These are phyloP conservation scores for Cheilosia vernalis DNA, from an alignment of 2,888 invertebrate genomes.

Conservation along the genomic window DNA sequence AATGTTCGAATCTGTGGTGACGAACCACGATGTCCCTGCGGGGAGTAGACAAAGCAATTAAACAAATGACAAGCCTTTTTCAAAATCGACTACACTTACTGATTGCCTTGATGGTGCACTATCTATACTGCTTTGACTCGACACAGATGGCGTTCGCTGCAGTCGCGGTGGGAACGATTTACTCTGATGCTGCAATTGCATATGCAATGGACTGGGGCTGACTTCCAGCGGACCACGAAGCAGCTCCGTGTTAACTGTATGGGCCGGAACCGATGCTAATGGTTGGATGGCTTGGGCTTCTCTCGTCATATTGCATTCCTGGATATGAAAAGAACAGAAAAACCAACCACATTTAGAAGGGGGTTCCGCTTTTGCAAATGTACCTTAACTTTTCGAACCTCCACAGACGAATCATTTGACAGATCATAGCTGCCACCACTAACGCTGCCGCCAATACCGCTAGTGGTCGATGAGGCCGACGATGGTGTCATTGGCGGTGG, in stretches of 20 bases:
- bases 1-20: constrained; percentile 93
- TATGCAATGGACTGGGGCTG: constrained; percentile 85
- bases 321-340: constrained; percentile 39
- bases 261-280: constrained; percentile 83
- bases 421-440: constrained; percentile 82
- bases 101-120: constrained; percentile 87
- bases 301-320: constrained; percentile 88
- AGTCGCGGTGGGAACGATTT: constrained; percentile 88
- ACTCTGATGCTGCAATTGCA: constrained; percentile 88
- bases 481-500: constrained; percentile 83
- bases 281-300: constrained; percentile 87
- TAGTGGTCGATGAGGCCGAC: constrained; percentile 82
- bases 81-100: constrained; percentile 76
- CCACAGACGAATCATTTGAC: constrained; percentile 81
- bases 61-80: not conserved
- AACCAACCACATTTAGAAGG: constrained; percentile 1
- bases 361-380: not conserved
- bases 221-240: constrained; percentile 85
- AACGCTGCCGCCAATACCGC: constrained; percentile 82
- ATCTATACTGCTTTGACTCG: constrained; percentile 92
- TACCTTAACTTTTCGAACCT: constrained; percentile 78
- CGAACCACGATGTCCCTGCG: constrained; percentile 90
- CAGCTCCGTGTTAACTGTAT: constrained; percentile 80
- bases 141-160: constrained; percentile 91
- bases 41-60: constrained; percentile 45